Conservation (phyloP, 2,797 vertebrate species). For the Pterois miles region DNA sequence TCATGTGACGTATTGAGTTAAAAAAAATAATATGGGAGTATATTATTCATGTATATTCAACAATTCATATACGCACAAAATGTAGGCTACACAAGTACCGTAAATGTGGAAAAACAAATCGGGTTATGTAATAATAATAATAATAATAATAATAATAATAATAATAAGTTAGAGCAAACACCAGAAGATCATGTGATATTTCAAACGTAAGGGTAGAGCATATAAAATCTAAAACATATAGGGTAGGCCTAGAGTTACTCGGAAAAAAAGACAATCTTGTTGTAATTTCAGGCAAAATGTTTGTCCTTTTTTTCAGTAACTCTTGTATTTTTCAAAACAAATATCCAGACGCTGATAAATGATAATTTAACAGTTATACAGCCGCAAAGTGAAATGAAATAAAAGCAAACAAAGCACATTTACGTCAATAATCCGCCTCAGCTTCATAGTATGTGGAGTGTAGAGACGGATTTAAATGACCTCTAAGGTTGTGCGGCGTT, state of each 20-base stretch:
- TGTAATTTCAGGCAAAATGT: background rate
- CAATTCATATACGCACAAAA: conserved; percentile 17
- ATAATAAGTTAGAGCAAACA: background rate
- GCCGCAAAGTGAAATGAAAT: background rate
- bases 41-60: conserved; percentile 19
- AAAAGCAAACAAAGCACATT: background rate
- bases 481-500: conserved; percentile 9
- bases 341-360: background rate
- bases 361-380: background rate
- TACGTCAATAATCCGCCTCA: background rate
- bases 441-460: background rate
- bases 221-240: background rate
- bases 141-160: conserved; percentile 1
- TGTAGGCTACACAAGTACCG: conserved; percentile 12
- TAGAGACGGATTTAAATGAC: background rate
- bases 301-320: background rate
- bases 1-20: background rate
- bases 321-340: background rate
- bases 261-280: background rate
- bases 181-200: background rate
- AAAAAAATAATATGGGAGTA: background rate
- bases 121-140: background rate
- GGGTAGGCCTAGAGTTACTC: background rate
- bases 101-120: conserved; percentile 6
- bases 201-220: background rate